Evolutionary conservation across 2,888 invertebrate species (phyloP).

Genomic region (Nesidiocoris tenuis): DNA sequence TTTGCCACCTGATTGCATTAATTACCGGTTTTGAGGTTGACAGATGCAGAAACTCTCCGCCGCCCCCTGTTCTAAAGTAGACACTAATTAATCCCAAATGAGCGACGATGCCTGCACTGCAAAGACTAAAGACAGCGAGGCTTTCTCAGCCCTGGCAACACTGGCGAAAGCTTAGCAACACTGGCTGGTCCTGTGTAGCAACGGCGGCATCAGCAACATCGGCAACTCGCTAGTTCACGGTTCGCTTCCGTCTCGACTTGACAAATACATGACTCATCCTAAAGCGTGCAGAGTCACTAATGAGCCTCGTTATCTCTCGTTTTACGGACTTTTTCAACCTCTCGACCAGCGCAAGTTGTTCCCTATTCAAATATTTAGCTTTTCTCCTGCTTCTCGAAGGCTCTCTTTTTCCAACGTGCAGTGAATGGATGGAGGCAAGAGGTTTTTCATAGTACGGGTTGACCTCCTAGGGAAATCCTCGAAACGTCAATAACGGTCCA

Average conservation of each 20-base stretch:
- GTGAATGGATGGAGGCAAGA: no score
- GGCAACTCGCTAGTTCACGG: not conserved
- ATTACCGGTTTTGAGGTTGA: conserved; percentile 36
- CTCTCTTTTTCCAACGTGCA: no score
- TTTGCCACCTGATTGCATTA: conserved; percentile 27
- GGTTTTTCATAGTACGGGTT: no score
- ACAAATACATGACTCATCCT: conserved; percentile 25
- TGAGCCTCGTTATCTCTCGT: conserved; percentile 28
- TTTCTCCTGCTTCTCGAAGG: not conserved
- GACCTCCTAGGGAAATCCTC: no score
- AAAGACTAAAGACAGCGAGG: not conserved
- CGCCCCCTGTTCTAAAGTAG: conserved; percentile 26
- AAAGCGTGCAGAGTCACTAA: conserved; percentile 23
- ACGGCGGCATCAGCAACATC: not conserved
- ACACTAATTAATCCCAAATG: conserved; percentile 40
- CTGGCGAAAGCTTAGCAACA: not conserved
- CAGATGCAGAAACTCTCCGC: conserved; percentile 11
- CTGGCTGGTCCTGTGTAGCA: conserved; percentile 1
- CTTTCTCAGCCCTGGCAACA: not conserved
- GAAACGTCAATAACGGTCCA: no score
- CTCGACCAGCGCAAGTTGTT: not conserved
- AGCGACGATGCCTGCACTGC: not conserved
- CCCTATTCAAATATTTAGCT: conserved; percentile 27
- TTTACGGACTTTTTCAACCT: conserved; percentile 6
- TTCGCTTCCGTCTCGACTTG: conserved; percentile 11